These are phyloP conservation scores for Magallana gigas DNA, from an alignment of 1,140 invertebrate species.

Conservation along the genomic window DNA sequence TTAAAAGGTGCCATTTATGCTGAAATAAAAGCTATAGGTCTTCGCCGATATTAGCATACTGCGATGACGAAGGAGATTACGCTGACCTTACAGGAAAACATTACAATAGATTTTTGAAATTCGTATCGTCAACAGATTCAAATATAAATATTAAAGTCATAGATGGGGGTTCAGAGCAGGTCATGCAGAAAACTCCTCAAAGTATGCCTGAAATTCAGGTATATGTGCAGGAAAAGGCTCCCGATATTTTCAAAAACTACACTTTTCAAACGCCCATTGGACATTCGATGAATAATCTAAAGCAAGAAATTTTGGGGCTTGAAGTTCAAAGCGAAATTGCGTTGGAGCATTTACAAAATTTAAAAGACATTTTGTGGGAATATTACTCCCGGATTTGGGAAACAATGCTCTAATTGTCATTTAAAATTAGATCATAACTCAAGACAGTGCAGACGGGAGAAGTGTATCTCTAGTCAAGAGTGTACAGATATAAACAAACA, in stretches of 20 bases:
- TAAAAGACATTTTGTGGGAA: too few species aligned
- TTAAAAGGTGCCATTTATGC: not conserved
- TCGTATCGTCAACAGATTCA: not conserved
- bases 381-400: too few species aligned
- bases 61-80: not conserved
- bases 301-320: not conserved
- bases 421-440: not conserved
- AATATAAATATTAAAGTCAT: not conserved
- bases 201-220: too few species aligned
- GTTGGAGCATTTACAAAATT: not conserved
- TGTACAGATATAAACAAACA: not conserved
- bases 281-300: too few species aligned
- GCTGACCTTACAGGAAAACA: not conserved
- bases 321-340: conserved; percentile 1
- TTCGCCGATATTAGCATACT: not conserved
- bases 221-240: too few species aligned
- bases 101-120: not conserved
- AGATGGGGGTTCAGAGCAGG: not conserved
- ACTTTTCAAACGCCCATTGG: too few species aligned
- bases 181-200: too few species aligned
- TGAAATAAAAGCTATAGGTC: not conserved
- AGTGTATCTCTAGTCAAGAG: not conserved
- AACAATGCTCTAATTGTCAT: not conserved
- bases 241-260: too few species aligned
- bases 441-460: not conserved